Conservation (phyloP, 2,888 invertebrate genomes). For the Cosmopolites sordidus region DNA sequence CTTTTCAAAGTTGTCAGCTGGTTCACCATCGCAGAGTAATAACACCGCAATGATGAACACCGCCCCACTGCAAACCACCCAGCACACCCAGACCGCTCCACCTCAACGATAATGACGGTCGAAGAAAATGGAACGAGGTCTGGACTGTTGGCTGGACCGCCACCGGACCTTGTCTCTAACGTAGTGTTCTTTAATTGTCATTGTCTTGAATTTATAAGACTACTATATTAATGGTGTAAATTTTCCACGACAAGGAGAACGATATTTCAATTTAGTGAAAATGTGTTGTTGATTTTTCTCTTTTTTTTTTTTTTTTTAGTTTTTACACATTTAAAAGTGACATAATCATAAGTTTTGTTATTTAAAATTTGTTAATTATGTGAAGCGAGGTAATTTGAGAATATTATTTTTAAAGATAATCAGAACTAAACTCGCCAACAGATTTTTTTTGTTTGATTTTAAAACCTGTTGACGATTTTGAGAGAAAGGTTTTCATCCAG, state of each 20-base stretch:
- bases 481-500: no score
- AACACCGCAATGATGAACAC: constrained; percentile 7
- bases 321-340: constrained; percentile 18
- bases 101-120: constrained; percentile 24
- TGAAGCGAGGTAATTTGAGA: not conserved
- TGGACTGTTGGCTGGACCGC: not conserved
- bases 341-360: constrained; percentile 12
- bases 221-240: constrained; percentile 19
- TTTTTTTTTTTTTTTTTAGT: constrained; percentile 10
- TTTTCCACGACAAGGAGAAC: constrained; percentile 11
- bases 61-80: constrained; percentile 14
- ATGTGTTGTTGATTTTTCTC: constrained; percentile 10
- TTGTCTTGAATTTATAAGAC: constrained; percentile 12
- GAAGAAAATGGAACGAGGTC: not conserved
- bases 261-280: constrained; percentile 14
- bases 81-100: constrained; percentile 17
- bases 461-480: no score
- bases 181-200: constrained; percentile 18
- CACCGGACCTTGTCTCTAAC: constrained; percentile 2
- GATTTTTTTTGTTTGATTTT: no score
- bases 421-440: no score
- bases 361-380: constrained; percentile 10
- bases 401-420: no score
- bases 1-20: constrained; percentile 81
- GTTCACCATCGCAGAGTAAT: constrained; percentile 48